phyloP scores from a whole-genome alignment of 2,797 vertebrate species.

The Hapalemur alaotrensis region DNA sequence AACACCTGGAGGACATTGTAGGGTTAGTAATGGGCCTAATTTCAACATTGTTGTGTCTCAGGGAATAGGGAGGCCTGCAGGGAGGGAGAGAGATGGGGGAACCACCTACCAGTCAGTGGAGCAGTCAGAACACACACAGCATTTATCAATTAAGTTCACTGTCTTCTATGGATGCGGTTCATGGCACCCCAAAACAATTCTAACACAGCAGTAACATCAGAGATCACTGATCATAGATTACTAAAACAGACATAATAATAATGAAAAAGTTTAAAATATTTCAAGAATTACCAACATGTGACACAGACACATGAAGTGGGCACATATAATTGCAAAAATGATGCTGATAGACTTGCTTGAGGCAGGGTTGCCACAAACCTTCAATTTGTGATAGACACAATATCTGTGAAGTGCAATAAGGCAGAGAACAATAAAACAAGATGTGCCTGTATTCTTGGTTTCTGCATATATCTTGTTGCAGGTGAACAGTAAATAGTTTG shows the following conservation, averaged over 20 bases:
- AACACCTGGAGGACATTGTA: background rate
- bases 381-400: background rate
- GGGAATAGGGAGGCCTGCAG: background rate
- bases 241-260: background rate
- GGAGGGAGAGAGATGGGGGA: background rate
- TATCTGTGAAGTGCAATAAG: background rate
- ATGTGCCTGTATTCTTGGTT: background rate
- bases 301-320: background rate
- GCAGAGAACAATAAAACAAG: background rate
- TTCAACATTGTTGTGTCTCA: background rate
- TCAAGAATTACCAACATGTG: background rate
- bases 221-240: background rate
- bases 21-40: background rate
- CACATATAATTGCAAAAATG: background rate
- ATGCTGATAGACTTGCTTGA: background rate
- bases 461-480: background rate
- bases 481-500: background rate
- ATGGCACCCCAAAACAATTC: background rate
- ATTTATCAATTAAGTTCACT: background rate
- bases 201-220: background rate
- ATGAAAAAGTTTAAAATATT: background rate
- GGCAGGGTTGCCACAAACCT: background rate
- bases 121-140: background rate
- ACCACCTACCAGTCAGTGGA: background rate
- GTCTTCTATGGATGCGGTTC: background rate